Conservation (phyloP, 1,140 invertebrate genomes). For the Hyposmocoma kahamanoa region DNA sequence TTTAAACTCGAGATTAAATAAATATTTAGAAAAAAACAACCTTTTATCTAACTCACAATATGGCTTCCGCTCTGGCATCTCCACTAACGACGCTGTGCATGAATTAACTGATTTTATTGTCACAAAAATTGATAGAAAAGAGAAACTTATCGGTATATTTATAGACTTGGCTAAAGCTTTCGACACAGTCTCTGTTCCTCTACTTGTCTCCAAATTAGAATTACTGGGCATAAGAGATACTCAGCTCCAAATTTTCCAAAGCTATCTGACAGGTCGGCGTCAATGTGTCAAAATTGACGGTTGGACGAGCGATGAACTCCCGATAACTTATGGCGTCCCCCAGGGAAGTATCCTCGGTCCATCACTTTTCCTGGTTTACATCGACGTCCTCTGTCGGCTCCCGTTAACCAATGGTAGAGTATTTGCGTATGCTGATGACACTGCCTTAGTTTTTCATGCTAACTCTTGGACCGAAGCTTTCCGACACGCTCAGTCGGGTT, state of each 20-base stretch:
- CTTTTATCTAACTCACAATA: neutral
- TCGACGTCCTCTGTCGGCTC: neutral
- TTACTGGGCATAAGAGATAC: neutral
- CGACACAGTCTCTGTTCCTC: neutral
- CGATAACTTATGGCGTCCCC: neutral
- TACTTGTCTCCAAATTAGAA: neutral
- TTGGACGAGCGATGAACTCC: neutral
- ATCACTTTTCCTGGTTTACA: neutral
- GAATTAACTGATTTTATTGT: neutral
- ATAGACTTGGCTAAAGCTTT: neutral
- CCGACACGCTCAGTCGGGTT: neutral
- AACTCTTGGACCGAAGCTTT: neutral
- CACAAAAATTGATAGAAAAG: neutral
- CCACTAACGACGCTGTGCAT: neutral
- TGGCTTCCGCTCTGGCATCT: neutral
- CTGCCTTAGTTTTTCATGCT: neutral
- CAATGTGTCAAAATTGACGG: neutral
- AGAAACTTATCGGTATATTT: neutral
- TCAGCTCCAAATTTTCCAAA: neutral
- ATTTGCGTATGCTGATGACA: neutral
- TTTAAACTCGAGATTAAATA: neutral
- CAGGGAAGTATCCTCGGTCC: neutral
- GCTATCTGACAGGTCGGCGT: neutral
- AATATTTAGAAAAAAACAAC: neutral
- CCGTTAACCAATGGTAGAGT: neutral